Evolutionary conservation across 2,888 invertebrate species (phyloP).

Genomic region (Rhodophaea formosa): DNA sequence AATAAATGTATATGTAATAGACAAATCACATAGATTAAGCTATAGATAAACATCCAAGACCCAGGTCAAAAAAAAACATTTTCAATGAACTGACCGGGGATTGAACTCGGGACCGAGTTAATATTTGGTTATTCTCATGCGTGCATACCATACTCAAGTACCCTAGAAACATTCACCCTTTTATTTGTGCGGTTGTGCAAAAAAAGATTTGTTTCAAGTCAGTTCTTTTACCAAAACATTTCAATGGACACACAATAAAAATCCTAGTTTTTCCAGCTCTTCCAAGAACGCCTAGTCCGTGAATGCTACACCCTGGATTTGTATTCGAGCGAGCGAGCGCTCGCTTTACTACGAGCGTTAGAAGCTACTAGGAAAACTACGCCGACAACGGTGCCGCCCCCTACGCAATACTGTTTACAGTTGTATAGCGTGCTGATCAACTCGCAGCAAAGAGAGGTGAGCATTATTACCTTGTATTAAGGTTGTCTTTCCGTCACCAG

Average conservation of each 20-base stretch:
- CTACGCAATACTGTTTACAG: slow-evolving; percentile 65
- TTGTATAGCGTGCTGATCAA: slow-evolving; percentile 51
- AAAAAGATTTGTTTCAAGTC: too few relatives aligned
- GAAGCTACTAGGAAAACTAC: slow-evolving; percentile 50
- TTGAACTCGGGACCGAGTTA: too few relatives aligned
- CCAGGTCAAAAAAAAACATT: too few relatives aligned
- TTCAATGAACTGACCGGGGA: too few relatives aligned
- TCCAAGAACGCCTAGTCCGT: slow-evolving; percentile 61
- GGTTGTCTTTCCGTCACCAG: not conserved
- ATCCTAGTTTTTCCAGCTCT: slow-evolving; percentile 37
- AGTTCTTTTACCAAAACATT: too few relatives aligned
- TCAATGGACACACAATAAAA: not conserved
- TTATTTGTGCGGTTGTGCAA: too few relatives aligned
- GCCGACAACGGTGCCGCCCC: slow-evolving; percentile 48
- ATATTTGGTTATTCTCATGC: too few relatives aligned
- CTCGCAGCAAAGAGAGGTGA: slow-evolving; percentile 44
- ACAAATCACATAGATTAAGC: too few relatives aligned
- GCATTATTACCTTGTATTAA: slow-evolving; percentile 2
- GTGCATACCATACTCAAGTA: too few relatives aligned
- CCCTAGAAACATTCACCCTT: too few relatives aligned
- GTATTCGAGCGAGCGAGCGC: slow-evolving; percentile 32
- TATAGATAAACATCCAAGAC: too few relatives aligned
- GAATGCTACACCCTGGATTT: slow-evolving; percentile 46
- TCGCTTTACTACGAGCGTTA: slow-evolving; percentile 43
- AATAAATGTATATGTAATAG: too few relatives aligned